Conservation (phyloP, 2,888 invertebrate genomes). For the Ornithoptera priamus region DNA sequence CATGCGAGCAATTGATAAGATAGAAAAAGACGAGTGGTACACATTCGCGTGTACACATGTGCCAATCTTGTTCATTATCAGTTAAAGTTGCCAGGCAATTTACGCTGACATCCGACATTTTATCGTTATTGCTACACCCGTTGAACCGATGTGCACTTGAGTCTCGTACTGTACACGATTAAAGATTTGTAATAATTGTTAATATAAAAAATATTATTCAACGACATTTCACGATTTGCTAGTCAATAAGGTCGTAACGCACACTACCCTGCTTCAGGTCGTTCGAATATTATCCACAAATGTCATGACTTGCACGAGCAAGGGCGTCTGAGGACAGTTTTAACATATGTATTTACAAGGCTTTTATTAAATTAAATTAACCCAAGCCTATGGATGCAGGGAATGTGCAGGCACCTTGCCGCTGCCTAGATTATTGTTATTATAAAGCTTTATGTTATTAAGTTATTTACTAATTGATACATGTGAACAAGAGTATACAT, state of each 20-base stretch:
- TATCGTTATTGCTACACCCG: slow-evolving; percentile 11
- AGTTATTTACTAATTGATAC: neutral
- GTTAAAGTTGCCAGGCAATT: slow-evolving; percentile 14
- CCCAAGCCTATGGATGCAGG: neutral
- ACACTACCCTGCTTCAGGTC: slow-evolving; percentile 8
- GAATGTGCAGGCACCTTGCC: too few relatives aligned
- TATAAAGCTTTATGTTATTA: neutral
- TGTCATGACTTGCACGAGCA: slow-evolving; percentile 26
- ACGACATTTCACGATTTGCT: slow-evolving; percentile 28
- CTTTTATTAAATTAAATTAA: neutral
- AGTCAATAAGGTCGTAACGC: slow-evolving; percentile 27
- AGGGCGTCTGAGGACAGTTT: slow-evolving; percentile 16
- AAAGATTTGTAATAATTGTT: slow-evolving; percentile 3
- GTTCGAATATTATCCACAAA: slow-evolving; percentile 19
- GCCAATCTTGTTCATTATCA: slow-evolving; percentile 19
- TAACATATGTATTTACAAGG: slow-evolving; percentile 8
- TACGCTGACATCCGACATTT: slow-evolving; percentile 24
- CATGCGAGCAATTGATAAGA: slow-evolving; percentile 24
- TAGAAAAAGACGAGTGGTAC: slow-evolving; percentile 13
- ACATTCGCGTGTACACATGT: slow-evolving; percentile 9
- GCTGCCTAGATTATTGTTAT: too few relatives aligned
- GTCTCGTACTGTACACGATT: neutral
- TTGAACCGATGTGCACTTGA: slow-evolving; percentile 14
- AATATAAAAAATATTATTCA: slow-evolving; percentile 20
- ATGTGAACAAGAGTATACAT: neutral